A percentile compares a stretch with the other conserved stretches of the same genome.
Conservation (phyloP, 1,140 invertebrate species). For the Brevipalpus yothersi region DNA sequence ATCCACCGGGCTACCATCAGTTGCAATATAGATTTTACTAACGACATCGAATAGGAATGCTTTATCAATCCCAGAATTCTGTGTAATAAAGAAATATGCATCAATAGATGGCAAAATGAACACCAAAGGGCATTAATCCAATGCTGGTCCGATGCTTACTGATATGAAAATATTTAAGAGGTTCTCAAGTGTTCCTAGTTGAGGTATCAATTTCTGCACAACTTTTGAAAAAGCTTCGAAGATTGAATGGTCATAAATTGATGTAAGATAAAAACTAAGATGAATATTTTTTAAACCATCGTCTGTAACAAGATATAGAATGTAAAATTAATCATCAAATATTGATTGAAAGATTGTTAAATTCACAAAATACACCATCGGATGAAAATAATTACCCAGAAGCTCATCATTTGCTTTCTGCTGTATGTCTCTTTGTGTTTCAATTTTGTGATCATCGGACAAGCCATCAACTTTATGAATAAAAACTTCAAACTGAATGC, state of each 20-base stretch:
- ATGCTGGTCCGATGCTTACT: constrained; percentile 32
- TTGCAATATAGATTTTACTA: constrained; percentile 98
- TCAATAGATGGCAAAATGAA: background rate
- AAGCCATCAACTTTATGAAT: constrained; percentile 96
- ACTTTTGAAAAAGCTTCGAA: constrained; percentile 99
- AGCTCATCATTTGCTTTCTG: constrained; percentile 86
- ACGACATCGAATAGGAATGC: constrained; percentile 95
- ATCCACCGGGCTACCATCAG: constrained; percentile 94
- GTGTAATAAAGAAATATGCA: constrained; percentile 1
- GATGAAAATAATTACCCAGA: constrained; percentile 14
- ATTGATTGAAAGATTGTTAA: background rate
- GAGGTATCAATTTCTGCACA: constrained; percentile 94
- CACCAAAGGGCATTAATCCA: background rate
- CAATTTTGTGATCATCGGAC: constrained; percentile 96
- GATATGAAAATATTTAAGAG: constrained; percentile 96
- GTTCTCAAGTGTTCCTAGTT: constrained; percentile 87
- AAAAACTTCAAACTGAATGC: constrained; percentile 94
- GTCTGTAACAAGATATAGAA: background rate
- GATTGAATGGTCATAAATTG: constrained; percentile 98
- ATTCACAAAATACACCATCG: background rate
- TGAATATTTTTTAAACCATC: constrained; percentile 7
- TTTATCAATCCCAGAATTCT: constrained; percentile 96
- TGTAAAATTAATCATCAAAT: background rate
- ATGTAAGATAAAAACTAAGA: constrained; percentile 76
- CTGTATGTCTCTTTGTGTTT: constrained; percentile 85